Evolutionary conservation across 1,140 invertebrate species (phyloP), one percentile per base, ranked within the genome.

Genomic region (Stenopsyche tienmushanensis): DNA sequence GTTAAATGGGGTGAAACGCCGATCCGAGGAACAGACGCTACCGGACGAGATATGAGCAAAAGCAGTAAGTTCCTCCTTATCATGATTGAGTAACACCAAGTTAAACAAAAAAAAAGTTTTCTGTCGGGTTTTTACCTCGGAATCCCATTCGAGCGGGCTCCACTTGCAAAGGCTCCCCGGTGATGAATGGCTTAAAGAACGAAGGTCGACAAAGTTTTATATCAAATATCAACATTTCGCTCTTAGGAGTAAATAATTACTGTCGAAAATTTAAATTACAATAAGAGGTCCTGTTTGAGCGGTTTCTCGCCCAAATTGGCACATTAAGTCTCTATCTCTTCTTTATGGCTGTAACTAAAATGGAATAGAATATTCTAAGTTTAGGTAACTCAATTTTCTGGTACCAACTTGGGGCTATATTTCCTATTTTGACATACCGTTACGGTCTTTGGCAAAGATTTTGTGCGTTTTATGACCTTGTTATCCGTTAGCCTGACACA

Each of bases 1-100:
- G 34, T 60, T 66, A 60, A 66, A 62, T 62, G 58, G 49, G 39
- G 65, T 20, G 50, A 60, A 62, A 53, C 49, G 58, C 39, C 25
- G 54, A 62, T 50, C 47, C 47, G 44, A 21, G 21, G 29, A 41
- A 39, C 44, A 52, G 59, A 62, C 59, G 59, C 29, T 25, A 20
- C 29, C 45, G 25, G 25, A 29, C 34, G 39, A 41, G 39, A 57
- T 42, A 52, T 62, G 45, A 45, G 39, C 25, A 15, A 29, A 41
- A 62, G 29, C 8, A 25, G 20, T 29, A 44, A 29, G n/a, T n/a
- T 25, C 41, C 21, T 50, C 21, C 47, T 50, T 34, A 34, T 34
- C 29, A 34, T 34, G 29, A 34, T 34, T 34, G 29, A 34, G 29
- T 34, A 34, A 34, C 29, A 34, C 13, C 29, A 34, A 34, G 29